Percentiles rank a stretch among this genome's conserved stretches.
phyloP scores from a whole-genome alignment of 2,888 invertebrate genomes.

The Pherbina coryleti region DNA sequence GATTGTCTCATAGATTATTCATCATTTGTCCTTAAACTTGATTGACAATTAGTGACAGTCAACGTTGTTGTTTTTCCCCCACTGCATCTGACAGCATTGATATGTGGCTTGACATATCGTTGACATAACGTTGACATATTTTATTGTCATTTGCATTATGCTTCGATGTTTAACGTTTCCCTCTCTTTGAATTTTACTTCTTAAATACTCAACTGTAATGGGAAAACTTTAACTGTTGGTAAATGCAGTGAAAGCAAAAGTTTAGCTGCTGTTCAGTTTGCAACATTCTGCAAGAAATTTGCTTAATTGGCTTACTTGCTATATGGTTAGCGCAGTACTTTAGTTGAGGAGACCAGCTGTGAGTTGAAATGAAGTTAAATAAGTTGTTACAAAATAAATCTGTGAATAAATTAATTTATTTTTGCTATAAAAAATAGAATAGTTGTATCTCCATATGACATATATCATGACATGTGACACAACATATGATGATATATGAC shows the following conservation, averaged over 20 bases:
- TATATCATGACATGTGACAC: too few species aligned
- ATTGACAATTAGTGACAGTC: not conserved
- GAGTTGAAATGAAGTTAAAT: not conserved
- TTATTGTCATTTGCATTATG: not conserved
- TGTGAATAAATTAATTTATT: too few species aligned
- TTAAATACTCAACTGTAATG: constrained; percentile 12
- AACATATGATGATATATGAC: too few species aligned
- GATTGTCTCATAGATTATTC: constrained; percentile 13
- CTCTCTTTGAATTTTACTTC: not conserved
- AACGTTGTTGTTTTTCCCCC: not conserved
- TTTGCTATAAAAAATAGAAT: too few species aligned
- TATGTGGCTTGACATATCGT: constrained; percentile 43
- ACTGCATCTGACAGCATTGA: constrained; percentile 45
- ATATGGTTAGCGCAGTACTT: not conserved
- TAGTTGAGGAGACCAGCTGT: not conserved
- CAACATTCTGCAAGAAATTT: not conserved
- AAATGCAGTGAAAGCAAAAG: constrained; percentile 22
- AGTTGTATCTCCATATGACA: too few species aligned
- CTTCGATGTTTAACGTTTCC: not conserved
- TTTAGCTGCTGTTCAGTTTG: constrained; percentile 4
- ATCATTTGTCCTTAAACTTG: constrained; percentile 11
- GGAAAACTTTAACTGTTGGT: not conserved
- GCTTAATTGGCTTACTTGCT: not conserved
- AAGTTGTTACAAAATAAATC: too few species aligned
- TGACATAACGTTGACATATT: constrained; percentile 16